Evolutionary conservation across 2,888 invertebrate genomes (phyloP), one percentile per base, ranked within the genome.

Genomic region (Agonopterix heracliana): DNA sequence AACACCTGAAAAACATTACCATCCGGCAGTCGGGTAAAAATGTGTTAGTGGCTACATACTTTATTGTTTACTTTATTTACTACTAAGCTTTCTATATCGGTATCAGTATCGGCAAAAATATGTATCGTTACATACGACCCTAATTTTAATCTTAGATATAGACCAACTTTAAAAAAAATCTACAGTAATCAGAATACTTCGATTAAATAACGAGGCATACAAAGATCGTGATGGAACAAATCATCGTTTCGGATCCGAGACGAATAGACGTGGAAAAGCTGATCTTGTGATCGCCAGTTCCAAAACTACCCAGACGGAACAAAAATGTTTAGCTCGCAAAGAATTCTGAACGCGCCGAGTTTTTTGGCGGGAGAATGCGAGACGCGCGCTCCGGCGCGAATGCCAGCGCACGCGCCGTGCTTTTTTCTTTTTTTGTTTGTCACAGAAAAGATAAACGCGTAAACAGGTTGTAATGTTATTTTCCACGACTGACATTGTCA

Each of bases 341-440:
- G 78, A 61, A 85, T 83, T 73, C 63, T 52, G 59, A 70, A 63
- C 71, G 66, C 70, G 73, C 68, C 60, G 70, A 70, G 77, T 83
- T 86, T 86, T 85, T 85, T 79, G 78, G 82, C 78, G 76, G 73
- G 76, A 73, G 76, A 73, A 68, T 41, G 50, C 60, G 59, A 44
- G 57, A 67, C 74, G 75, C 26, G 62, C 72, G 71, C 81, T 81
- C 68, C 76, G 78, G 61, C 71, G 71, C 81, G 81, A 81, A 82
- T 82, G 79, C 74, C 61, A 52, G 73, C 71, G 81, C 84, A 85
- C 84, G 87, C 82, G 81, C 76, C 58, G 48, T 49, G 54, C 53
- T 60, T 67, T 71, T 74, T 70, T 63, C 57, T 60, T 61, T 53
- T 54, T 66, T 70, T 3, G 66, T 66, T 51, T 52, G 59, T 52